Conservation (phyloP, 2,113 vertebrate species). For the Elgaria multicarinata region DNA sequence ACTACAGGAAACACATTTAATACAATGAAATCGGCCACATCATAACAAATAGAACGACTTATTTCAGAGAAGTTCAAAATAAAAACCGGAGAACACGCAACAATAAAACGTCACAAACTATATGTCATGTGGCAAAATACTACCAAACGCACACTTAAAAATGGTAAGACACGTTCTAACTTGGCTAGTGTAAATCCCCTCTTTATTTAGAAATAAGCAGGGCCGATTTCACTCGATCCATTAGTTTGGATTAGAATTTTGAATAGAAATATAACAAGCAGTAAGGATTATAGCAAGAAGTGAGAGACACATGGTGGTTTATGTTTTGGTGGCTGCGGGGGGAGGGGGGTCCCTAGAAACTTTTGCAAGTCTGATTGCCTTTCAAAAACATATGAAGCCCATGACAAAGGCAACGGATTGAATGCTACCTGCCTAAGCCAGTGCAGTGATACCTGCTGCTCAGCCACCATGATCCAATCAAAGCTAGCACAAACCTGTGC, state of each 20-base stretch:
- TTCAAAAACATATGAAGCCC: neutral
- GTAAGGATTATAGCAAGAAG: neutral
- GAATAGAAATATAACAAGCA: neutral
- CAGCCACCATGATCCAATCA: neutral
- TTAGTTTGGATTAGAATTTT: neutral
- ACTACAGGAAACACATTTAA: too few relatives aligned
- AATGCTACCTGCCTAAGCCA: neutral
- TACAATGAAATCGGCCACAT: too few relatives aligned
- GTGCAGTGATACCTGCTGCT: neutral
- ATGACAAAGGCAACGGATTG: neutral
- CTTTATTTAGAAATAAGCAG: neutral
- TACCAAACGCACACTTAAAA: too few relatives aligned
- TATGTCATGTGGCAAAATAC: too few relatives aligned
- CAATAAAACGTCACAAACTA: too few relatives aligned
- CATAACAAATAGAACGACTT: too few relatives aligned
- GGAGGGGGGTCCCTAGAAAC: neutral
- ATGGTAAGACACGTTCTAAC: too few relatives aligned
- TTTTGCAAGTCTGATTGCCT: neutral
- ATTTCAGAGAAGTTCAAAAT: too few relatives aligned
- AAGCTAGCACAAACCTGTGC: neutral
- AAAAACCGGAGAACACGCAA: too few relatives aligned
- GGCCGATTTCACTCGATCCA: neutral
- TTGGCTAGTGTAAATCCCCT: too few relatives aligned
- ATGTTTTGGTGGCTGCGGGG: neutral
- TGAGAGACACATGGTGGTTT: neutral